Evolutionary conservation across 2,113 vertebrate species (phyloP).

Genomic region (Coturnix japonica): DNA sequence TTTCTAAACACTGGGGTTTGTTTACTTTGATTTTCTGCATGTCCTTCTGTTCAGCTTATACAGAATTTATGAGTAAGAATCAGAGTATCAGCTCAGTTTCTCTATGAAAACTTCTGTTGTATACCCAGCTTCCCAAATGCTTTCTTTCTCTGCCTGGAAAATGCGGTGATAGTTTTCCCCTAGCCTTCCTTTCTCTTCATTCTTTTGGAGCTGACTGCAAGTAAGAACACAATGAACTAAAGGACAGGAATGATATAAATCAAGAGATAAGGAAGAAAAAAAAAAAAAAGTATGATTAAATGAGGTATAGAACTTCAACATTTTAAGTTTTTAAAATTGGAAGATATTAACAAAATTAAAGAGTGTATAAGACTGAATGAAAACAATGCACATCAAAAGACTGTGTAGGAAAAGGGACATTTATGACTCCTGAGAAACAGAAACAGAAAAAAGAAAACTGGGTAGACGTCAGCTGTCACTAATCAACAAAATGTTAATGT

Average conservation of each 20-base stretch:
- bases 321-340: neutral
- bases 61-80: neutral
- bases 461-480: neutral
- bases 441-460: neutral
- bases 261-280: neutral
- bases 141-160: neutral
- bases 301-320: neutral
- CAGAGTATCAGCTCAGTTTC: neutral
- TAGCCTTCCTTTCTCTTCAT: neutral
- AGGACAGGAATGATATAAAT: neutral
- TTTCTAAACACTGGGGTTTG: neutral
- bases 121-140: neutral
- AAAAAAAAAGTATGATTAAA: neutral
- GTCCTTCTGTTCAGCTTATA: neutral
- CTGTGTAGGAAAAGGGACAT: neutral
- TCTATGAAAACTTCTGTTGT: neutral
- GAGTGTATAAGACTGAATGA: neutral
- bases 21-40: conserved; percentile 19
- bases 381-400: neutral
- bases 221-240: neutral
- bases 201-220: neutral
- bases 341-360: neutral
- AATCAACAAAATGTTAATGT: neutral
- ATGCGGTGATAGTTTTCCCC: neutral
- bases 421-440: accelerated